A percentile compares a stretch with the other conserved stretches of the same genome.
These are phyloP conservation scores for Terrapene triunguis DNA, from an alignment of 2,113 vertebrate genomes.

Conservation along the genomic window DNA sequence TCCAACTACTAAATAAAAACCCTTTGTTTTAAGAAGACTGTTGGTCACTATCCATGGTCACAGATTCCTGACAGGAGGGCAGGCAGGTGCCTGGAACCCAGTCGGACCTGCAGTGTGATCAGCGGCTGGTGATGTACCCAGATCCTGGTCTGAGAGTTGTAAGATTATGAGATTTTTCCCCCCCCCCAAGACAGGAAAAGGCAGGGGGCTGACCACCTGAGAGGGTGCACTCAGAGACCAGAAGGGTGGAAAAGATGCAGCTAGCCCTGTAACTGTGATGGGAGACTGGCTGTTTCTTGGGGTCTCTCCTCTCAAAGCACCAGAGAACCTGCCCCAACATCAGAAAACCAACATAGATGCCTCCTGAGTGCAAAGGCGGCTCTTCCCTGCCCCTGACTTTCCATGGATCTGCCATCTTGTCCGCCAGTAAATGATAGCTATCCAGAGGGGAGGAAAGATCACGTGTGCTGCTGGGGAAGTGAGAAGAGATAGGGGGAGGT, in stretches of 20 bases:
- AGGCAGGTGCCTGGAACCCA: not conserved
- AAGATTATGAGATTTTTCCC: not conserved
- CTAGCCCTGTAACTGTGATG: not conserved
- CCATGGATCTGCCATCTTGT: fast-evolving
- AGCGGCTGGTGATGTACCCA: not conserved
- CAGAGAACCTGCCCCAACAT: not conserved
- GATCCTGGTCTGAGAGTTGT: not conserved
- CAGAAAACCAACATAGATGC: not conserved
- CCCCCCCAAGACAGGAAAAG: not conserved
- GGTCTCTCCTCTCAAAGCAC: not conserved
- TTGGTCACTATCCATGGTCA: not conserved
- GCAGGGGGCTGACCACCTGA: not conserved
- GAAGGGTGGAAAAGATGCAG: not conserved
- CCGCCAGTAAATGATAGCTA: not conserved
- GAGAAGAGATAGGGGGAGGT: not conserved
- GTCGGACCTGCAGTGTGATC: not conserved
- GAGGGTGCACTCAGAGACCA: not conserved
- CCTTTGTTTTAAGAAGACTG: not conserved
- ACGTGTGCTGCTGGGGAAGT: not conserved
- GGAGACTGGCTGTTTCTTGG: not conserved
- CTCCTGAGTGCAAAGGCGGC: fast-evolving
- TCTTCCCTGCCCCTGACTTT: not conserved
- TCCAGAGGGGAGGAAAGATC: not conserved
- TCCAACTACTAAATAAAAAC: not conserved
- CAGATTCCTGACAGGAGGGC: not conserved